Conservation (phyloP, 1,140 invertebrate genomes). For the Eubasilissa regina region DNA sequence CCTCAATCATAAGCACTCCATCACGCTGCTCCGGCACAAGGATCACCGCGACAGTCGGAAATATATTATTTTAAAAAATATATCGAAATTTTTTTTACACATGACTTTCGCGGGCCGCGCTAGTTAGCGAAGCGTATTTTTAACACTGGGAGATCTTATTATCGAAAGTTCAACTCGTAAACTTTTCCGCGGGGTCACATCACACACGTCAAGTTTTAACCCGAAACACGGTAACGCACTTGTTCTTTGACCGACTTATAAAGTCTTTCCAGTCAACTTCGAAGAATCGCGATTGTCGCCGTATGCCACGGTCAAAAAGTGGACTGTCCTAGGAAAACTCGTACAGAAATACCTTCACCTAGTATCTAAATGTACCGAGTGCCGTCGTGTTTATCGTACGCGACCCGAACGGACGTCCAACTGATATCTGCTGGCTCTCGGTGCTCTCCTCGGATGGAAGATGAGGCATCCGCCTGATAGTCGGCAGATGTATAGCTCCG, state of each 20-base stretch:
- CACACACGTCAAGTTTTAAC: constrained; percentile 13
- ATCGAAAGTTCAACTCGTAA: constrained; percentile 24
- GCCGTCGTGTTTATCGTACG: constrained; percentile 27
- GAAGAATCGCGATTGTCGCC: not conserved
- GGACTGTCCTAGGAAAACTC: constrained; percentile 33
- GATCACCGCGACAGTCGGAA: not conserved
- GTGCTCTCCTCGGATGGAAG: constrained; percentile 9
- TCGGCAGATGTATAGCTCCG: not conserved
- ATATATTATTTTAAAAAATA: constrained; percentile 7
- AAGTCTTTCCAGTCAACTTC: constrained; percentile 20
- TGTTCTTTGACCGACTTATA: constrained; percentile 10
- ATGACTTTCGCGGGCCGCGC: constrained; percentile 9
- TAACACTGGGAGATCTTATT: constrained; percentile 40
- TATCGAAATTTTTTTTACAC: constrained; percentile 21
- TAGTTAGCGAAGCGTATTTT: constrained; percentile 32
- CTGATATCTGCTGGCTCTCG: constrained; percentile 3
- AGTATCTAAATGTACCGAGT: not conserved
- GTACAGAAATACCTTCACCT: constrained; percentile 31
- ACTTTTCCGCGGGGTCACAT: not conserved
- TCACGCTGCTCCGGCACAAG: not conserved
- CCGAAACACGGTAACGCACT: not conserved
- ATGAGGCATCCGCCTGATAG: not conserved
- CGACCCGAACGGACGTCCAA: constrained; percentile 7
- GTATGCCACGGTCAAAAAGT: constrained; percentile 25
- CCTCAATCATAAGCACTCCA: not conserved